Evolutionary conservation across 2,888 invertebrate species (phyloP), one percentile per base, ranked within the genome.

Genomic region (Thera obeliscata): DNA sequence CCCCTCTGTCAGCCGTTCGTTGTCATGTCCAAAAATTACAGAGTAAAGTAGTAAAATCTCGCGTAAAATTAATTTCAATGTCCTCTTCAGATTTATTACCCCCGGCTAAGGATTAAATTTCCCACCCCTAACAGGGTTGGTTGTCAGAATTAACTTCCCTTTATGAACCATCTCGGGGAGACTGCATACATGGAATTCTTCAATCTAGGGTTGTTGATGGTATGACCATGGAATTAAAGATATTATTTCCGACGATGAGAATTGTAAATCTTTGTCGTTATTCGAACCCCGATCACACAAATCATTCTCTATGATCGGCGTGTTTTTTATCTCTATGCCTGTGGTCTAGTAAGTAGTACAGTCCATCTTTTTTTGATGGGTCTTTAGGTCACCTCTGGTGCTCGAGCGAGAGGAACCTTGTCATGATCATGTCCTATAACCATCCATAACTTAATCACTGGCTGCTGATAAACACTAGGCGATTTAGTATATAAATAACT

Each of bases 131-230:
- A 74, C 55, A 62, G 66, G 60, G 56, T 43, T 52, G 67, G 49
- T 38, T 43, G 68, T 59, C 60, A 65, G 65, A 67, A 76, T 70
- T 68, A 66, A 67, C 65, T 63, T 67, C 63, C 59, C 54, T 64
- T 61, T 59, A 66, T 70, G 72, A 66, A 74, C 67, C 60, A 66
- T 60, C 71, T 68, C 62, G 66, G 54, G 70, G 65, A 69, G 48
- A 63, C 68, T 66, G 67, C 66, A 68, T 67, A 56, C 46, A 50
- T 48, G 6, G 54, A 54, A 70, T 68, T 70, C 66, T 71, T 64
- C 56, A 46, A 58, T 35, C 6, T 11, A 36, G 52, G n/a, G 33
- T 58, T 58, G 43, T 49, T 56, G 7, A 6, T 38, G 1, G n/a
- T 38, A 5, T 22, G 22, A 22, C 22, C 22, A 22, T 22, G 22